Percentiles rank a stretch among this genome's conserved stretches.
phyloP scores from a whole-genome alignment of 1,140 invertebrate species.

The Cotesia glomerata region DNA sequence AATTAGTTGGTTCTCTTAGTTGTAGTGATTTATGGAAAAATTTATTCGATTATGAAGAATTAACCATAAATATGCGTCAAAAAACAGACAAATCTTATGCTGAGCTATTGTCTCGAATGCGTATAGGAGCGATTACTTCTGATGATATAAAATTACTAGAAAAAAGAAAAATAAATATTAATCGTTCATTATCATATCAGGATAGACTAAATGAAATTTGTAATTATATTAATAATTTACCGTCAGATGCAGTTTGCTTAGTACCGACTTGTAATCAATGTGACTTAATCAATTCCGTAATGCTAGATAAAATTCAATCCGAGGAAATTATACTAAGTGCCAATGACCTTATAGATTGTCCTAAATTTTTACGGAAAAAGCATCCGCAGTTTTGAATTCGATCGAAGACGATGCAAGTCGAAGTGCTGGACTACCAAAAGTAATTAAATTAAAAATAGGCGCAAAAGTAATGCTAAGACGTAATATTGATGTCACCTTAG shows the following conservation, averaged over 20 bases:
- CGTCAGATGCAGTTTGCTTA: not conserved
- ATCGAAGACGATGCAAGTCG: not conserved
- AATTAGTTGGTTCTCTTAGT: constrained; percentile 32
- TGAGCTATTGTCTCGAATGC: constrained; percentile 26
- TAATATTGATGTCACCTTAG: constrained; percentile 43
- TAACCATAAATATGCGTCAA: constrained; percentile 39
- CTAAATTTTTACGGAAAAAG: not conserved
- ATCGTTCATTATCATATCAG: not conserved
- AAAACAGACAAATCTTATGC: constrained; percentile 28
- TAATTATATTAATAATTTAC: constrained; percentile 23
- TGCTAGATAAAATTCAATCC: constrained; percentile 13
- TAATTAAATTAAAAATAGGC: too few species aligned
- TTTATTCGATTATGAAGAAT: constrained; percentile 37
- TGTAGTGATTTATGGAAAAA: constrained; percentile 31
- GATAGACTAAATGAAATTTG: constrained; percentile 32
- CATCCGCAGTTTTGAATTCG: not conserved
- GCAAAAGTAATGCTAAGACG: too few species aligned
- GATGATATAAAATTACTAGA: constrained; percentile 27
- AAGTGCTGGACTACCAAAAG: not conserved
- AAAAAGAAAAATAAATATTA: constrained; percentile 31
- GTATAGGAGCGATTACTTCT: constrained; percentile 25
- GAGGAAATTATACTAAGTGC: not conserved
- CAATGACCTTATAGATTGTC: not conserved
- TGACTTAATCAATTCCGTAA: constrained; percentile 16
- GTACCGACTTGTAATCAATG: constrained; percentile 3